These are phyloP conservation scores for Agrochola circellaris DNA, from an alignment of 2,888 invertebrate genomes.

Conservation along the genomic window DNA sequence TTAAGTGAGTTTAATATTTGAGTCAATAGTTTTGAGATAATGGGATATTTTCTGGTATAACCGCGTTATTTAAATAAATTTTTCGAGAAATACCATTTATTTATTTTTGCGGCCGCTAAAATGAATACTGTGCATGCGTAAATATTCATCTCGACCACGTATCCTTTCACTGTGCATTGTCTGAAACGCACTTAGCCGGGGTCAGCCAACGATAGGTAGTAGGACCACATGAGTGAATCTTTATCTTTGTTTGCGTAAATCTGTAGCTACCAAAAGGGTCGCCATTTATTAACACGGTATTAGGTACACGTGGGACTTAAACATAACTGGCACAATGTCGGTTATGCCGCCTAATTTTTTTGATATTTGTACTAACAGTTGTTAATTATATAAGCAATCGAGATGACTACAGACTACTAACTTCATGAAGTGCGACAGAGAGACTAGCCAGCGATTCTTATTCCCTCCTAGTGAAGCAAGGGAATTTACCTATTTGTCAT, in stretches of 20 bases:
- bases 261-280: neutral
- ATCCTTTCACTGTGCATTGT: neutral
- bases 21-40: neutral
- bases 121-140: too few species aligned
- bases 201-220: neutral
- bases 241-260: neutral
- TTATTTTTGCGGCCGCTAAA: too few species aligned
- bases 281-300: neutral
- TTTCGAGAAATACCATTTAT: too few species aligned
- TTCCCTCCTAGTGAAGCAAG: slow-evolving; percentile 6
- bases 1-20: neutral
- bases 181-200: neutral
- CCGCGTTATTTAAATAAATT: neutral
- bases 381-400: neutral
- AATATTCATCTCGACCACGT: too few species aligned
- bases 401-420: neutral
- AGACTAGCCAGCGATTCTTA: neutral
- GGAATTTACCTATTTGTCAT: slow-evolving; percentile 40
- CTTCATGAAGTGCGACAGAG: neutral
- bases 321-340: neutral
- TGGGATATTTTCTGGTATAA: neutral
- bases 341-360: neutral
- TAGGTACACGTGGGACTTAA: neutral
- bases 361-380: neutral
- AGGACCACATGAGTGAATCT: neutral